Percentiles rank a stretch among this genome's conserved stretches.
These are phyloP conservation scores for Hystrix cristata DNA, from an alignment of 2,113 vertebrate genomes.

Conservation along the genomic window DNA sequence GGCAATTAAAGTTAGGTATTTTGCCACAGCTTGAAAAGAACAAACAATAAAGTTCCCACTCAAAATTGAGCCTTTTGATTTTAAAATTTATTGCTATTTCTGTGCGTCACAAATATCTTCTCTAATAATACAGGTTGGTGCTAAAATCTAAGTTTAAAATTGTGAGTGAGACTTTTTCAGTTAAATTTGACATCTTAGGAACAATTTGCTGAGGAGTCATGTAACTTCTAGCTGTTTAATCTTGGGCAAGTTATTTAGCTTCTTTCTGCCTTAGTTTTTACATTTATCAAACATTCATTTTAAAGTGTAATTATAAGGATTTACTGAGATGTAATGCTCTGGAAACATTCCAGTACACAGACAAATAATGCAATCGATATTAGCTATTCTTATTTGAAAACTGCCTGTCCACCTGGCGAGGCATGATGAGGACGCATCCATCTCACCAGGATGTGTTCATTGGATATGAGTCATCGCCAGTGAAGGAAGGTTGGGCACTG, in stretches of 20 bases:
- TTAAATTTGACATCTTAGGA: neutral
- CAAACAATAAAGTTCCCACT: neutral
- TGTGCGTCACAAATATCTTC: neutral
- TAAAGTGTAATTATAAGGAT: neutral
- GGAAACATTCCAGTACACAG: neutral
- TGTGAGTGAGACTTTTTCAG: neutral
- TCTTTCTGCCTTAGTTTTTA: neutral
- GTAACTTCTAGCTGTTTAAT: neutral
- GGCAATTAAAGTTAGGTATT: neutral
- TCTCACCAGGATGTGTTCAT: neutral
- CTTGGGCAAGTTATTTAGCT: neutral
- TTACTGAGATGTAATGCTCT: neutral
- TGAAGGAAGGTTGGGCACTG: accelerated
- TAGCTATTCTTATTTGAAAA: neutral
- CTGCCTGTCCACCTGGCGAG: neutral
- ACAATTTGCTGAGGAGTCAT: neutral
- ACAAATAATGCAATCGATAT: neutral
- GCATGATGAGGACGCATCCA: neutral
- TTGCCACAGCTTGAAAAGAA: neutral
- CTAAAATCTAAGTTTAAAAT: neutral
- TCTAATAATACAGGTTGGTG: neutral
- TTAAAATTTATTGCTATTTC: neutral
- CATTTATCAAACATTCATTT: neutral
- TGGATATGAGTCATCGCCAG: neutral
- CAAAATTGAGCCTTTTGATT: constrained; percentile 8